phyloP scores from a whole-genome alignment of 2,113 vertebrate genomes.

The Onychorhynchus coronatus region DNA sequence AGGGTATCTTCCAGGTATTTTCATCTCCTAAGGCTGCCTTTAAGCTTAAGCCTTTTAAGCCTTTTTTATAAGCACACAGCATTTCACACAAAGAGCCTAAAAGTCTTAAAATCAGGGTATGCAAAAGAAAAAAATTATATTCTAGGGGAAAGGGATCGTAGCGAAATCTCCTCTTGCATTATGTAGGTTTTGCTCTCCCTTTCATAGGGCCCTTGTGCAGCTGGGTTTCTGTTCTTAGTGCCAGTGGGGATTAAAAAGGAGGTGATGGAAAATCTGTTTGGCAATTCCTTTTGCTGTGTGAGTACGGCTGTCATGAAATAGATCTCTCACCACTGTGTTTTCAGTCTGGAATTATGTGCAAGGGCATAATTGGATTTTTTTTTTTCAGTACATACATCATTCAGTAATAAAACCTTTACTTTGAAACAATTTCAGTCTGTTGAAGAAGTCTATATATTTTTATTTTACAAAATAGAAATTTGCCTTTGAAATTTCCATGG shows the following conservation, averaged over 20 bases:
- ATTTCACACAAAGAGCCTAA: background rate
- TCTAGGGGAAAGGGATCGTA: background rate
- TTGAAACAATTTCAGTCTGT: background rate
- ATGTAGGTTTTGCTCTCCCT: background rate
- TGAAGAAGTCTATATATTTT: constrained; percentile 30
- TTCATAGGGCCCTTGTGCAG: background rate
- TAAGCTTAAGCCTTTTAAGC: background rate
- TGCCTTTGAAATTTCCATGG: constrained; percentile 52
- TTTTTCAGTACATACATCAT: background rate
- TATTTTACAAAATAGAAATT: constrained; percentile 10
- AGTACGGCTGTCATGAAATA: background rate
- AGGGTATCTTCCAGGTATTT: background rate
- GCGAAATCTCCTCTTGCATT: background rate
- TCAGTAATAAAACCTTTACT: constrained; percentile 33
- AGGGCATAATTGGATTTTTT: background rate
- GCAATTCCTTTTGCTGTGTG: background rate
- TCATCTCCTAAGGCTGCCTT: background rate
- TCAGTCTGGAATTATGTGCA: background rate
- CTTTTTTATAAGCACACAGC: background rate
- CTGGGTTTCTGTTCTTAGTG: background rate
- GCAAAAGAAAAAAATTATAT: background rate
- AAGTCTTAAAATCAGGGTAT: background rate
- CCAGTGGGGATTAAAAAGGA: background rate
- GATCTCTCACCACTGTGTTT: background rate
- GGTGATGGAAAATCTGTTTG: background rate